Evolutionary conservation across 1,140 invertebrate species (phyloP), one percentile per base, ranked within the genome.

Genomic region (Charaxes varanes): DNA sequence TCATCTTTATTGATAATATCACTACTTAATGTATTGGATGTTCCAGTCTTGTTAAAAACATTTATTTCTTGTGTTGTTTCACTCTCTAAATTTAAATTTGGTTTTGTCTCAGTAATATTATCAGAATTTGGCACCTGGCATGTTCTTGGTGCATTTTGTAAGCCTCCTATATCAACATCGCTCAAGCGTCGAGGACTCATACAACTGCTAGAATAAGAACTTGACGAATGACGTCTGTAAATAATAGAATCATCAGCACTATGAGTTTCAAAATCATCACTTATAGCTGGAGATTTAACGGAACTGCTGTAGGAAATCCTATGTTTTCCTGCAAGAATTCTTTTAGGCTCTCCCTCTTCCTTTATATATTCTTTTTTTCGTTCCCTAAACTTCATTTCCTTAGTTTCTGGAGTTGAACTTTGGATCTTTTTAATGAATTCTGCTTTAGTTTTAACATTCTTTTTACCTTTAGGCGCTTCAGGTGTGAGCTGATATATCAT

Each of bases 171-270:
- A 4, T 84, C 79, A 3, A 78, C 65, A 64, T 84, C 79, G 57
- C 76, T 84, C 5, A 84, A 43, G 0, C 81, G 64, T 3, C 74
- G 53, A 1, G 84, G 82, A 42, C 82, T 85, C 66, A 85, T 78
- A 35, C 84, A 84, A 2, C 88, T 88, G 66, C 92, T 93, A 0
- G 92, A 94, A 70, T 91, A 93, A 6, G 92, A 93, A 65, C 92
- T 93, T 34, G 92, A 93, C 0, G 93, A 94, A 60, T 93, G 92
- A 28, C 92, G 85, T 22, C 92, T 85, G 53, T 94, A 90, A 17
- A 94, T 93, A 53, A 93, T 87, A 0, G 92, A 93, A 23, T 91
- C 92, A 53, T 93, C 91, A 16, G 90, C 90, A 62, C 84, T 85
- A 12, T 86, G 86, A 41, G 85, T 86, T 15, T 87, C 72, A 83